Evolutionary conservation across 2,113 vertebrate genomes (phyloP), one percentile per base, ranked within the genome.

Genomic region (Rhineura floridana): DNA sequence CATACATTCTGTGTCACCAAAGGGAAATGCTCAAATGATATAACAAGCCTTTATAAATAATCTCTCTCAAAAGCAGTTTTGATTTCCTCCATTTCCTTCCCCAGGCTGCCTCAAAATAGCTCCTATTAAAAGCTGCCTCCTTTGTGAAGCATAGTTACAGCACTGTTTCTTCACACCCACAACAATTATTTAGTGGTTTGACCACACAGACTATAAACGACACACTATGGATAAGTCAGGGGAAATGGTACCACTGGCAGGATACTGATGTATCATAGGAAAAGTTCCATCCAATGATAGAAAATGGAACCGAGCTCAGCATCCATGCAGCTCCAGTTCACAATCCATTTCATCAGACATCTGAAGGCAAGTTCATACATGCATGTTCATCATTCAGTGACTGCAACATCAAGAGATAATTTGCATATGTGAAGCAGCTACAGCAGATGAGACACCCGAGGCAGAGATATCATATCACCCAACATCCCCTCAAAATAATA

Each of bases 1-100:
- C 86, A n/a, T 62, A 84, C n/a, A 13, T 63, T 75, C 46, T 30
- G 48, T 50, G 62, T 0, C 85, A 55, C 80, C 86, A 42, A 39
- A 42, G 90, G 83, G 39, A 70, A 90, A 92, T 84, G 70, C 85
- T 82, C 28, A 67, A 21, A 76, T 67, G 72, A 82, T 0, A 0
- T 46, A 62, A 89, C 81, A 91, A 39, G 84, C 10, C 90, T 90
- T 88, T 91, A 75, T 80, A 83, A 83, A 75, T 3, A 17, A 87
- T 83, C 78, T 82, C 80, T 44, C 78, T 81, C 82, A 33, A n/a
- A 81, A 92, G 80, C 62, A 82, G 69, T 81, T 81, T 67, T 90
- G 42, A 65, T 89, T 77, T 70, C 6, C 33, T 0, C 1, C 70
- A 85, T 86, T 10, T 50, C 21, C 28, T 62, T 83, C 88, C 63